A percentile compares a stretch with the other conserved stretches of the same genome.
phyloP scores from a whole-genome alignment of 2,113 vertebrate genomes.

The Catharus bicknelli region DNA sequence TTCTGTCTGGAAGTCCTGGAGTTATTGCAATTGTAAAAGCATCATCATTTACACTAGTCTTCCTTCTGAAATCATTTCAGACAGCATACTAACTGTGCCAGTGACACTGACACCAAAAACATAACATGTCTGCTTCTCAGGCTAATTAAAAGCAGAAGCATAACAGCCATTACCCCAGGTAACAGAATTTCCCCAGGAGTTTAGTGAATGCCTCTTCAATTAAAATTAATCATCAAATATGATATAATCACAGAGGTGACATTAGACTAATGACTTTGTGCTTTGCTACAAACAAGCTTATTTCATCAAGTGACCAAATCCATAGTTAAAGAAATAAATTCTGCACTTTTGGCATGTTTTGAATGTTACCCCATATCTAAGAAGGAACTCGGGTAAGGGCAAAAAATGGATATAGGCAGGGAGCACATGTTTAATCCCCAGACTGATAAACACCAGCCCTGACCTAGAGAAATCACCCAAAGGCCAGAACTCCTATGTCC shows the following conservation, averaged over 20 bases:
- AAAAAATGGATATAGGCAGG: background rate
- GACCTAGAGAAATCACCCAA: background rate
- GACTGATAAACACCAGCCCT: background rate
- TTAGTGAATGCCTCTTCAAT: background rate
- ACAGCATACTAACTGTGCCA: background rate
- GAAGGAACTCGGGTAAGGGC: accelerated
- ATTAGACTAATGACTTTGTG: background rate
- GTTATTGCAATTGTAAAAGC: background rate
- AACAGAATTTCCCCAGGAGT: background rate
- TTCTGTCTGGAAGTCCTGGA: background rate
- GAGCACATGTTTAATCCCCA: background rate
- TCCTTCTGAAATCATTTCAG: background rate
- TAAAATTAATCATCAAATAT: background rate
- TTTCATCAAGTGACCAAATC: background rate
- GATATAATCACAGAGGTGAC: background rate
- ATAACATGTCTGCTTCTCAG: background rate
- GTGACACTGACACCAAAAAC: background rate
- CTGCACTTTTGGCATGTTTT: background rate
- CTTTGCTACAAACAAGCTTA: background rate
- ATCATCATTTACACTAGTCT: background rate
- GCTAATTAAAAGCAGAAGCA: background rate
- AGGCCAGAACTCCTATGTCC: background rate
- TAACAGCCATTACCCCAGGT: background rate
- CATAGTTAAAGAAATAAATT: background rate
- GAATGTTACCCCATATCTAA: background rate